These are phyloP conservation scores for Poeciliopsis turrubarensis DNA, from an alignment of 2,113 vertebrate genomes.

Conservation along the genomic window DNA sequence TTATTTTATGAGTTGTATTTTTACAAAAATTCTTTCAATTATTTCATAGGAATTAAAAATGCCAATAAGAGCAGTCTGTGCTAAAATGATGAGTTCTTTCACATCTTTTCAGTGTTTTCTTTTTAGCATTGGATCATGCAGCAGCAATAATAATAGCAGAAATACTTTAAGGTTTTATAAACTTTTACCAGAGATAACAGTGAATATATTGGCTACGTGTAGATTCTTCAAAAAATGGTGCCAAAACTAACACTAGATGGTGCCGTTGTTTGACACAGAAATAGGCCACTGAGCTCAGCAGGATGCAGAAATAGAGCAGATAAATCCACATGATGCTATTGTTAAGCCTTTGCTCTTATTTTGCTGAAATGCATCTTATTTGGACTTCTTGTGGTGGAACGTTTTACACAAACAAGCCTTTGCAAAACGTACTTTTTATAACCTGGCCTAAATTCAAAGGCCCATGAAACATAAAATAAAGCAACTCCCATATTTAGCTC, in stretches of 20 bases:
- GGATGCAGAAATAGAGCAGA: slow-evolving; percentile 62
- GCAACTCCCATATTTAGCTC: slow-evolving; percentile 5
- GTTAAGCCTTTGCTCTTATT: slow-evolving; percentile 21
- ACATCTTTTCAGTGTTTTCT: too few relatives aligned
- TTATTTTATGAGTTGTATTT: too few relatives aligned
- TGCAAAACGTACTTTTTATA: background rate
- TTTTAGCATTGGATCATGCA: too few relatives aligned
- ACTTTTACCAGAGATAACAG: background rate
- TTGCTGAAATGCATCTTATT: slow-evolving; percentile 9
- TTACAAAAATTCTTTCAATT: too few relatives aligned
- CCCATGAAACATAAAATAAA: background rate
- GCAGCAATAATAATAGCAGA: too few relatives aligned
- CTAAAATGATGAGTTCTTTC: too few relatives aligned
- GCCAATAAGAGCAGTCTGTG: too few relatives aligned
- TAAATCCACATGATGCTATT: slow-evolving; percentile 43
- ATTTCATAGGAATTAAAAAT: too few relatives aligned
- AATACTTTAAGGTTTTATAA: too few relatives aligned
- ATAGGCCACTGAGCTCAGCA: slow-evolving; percentile 9
- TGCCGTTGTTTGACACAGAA: background rate
- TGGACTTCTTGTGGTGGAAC: background rate
- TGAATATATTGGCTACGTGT: background rate
- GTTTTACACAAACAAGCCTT: slow-evolving; percentile 9
- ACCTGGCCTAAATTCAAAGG: background rate
- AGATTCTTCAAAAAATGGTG: background rate
- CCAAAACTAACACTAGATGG: slow-evolving; percentile 44